Evolutionary conservation across 2,113 vertebrate species (phyloP).

Genomic region (Condylura cristata): DNA sequence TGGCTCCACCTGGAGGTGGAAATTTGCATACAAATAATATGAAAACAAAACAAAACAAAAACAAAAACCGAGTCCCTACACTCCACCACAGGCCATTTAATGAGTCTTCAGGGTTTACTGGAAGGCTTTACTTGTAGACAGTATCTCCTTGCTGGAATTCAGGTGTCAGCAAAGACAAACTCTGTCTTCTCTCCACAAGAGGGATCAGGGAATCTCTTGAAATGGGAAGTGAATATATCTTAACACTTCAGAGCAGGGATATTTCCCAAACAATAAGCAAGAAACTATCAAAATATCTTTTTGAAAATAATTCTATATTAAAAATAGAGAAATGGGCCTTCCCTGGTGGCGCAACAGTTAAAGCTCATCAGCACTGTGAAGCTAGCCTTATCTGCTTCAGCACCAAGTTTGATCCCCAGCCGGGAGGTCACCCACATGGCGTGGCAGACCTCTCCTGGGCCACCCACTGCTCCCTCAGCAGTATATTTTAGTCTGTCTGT

Average conservation of each 20-base stretch:
- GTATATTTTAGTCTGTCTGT: too few species aligned
- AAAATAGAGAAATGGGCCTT: too few species aligned
- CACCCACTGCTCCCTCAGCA: too few species aligned
- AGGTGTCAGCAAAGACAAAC: neutral
- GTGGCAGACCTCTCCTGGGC: too few species aligned
- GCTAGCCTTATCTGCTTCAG: too few species aligned
- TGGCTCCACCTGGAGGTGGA: slow-evolving; percentile 44
- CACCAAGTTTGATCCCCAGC: too few species aligned
- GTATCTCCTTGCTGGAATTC: neutral
- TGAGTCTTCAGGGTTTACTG: neutral
- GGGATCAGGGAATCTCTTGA: neutral
- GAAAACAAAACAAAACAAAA: too few species aligned
- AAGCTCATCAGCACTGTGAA: too few species aligned
- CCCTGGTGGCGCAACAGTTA: too few species aligned
- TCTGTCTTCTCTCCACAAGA: neutral
- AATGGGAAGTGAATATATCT: neutral
- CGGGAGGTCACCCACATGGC: too few species aligned
- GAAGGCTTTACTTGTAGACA: neutral
- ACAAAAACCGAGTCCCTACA: neutral
- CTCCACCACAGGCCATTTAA: accelerated
- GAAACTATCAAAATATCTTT: neutral
- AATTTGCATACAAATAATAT: neutral
- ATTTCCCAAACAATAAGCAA: neutral
- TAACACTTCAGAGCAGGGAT: neutral
- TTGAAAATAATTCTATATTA: neutral